Base-by-base conservation (phyloP, 2,888 invertebrate genomes). In the Seira ritae region DNA sequence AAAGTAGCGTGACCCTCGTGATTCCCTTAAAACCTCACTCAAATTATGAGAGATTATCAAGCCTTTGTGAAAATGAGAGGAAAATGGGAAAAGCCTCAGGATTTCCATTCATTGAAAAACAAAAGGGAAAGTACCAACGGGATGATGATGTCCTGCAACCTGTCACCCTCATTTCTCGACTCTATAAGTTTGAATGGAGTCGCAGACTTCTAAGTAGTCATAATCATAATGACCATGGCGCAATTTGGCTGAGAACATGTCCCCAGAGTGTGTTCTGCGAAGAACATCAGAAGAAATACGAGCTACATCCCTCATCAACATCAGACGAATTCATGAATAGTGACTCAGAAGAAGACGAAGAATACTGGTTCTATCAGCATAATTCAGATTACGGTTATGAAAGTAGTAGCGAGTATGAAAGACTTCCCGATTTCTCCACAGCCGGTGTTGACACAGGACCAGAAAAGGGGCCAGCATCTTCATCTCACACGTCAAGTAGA, bases 61-160 rank as follows among this genome's bases (percentile, higher is more conserved):
- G 31, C 31, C 82, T 82, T 22, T 82, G 82, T 46, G 60, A 65
- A 65, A 72, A 76, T n/a, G 65, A 70, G 31, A 31, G 31, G 31
- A 31, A 4, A 8, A 31, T 31, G 31, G 8, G 8, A 31, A 31
- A 4, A 4, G 8, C 31, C 3, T 31, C 8, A 8, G 31, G 31
- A 31, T 31, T 31, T 31, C 31, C 8, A 4, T 31, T 31, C 31
- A 31, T 4, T 31, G 31, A 31, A 4, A 31, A 31, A 31, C 31
- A 31, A 4, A 31, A 31, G 2, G 3, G 8, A 31, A 31, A 31
- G 31, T 2, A 31, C 31, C 31, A 31, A 31, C n/a, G n/a, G n/a
- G 31, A 31, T 31, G 8, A 31, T 31, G 31, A 31, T 4, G 31
- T 31, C 31, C 31, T 31, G 31, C 31, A n/a, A 4, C 31, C 31